Evolutionary conservation across 1,140 invertebrate genomes (phyloP), one percentile per base, ranked within the genome.

Genomic region (Ylistrum balloti): DNA sequence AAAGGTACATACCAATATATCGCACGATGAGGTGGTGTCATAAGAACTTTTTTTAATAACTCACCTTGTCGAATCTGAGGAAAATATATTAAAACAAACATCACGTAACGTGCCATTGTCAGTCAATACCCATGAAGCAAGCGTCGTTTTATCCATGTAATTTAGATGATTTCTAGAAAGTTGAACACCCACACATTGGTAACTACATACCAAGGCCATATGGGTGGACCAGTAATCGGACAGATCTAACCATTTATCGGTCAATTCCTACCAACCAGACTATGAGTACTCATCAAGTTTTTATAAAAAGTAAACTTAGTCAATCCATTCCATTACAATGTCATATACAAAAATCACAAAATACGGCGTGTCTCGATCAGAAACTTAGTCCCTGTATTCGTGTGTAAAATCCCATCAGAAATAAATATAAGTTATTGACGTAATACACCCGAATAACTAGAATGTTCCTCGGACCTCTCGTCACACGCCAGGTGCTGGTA

Each of bases 401-500:
- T 1, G 17, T 74, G n/a, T 74, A 28, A n/a, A 74, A 74, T 74
- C 56, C 56, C 56, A 74, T 74, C 28, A 74, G 22, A 74, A 74
- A 28, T 74, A 74, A 74, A 74, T 74, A n/a, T 74, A 74, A 17
- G 56, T 74, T 5, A 74, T 74, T 74, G 56, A 74, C 56, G 17
- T 74, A 28, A 28, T 17, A 74, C 56, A 74, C 56, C 56, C 56
- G 56, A 74, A n/a, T 74, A 28, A 74, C 56, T n/a, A 74, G 56
- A 74, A 74, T 74, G 56, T 74, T 74, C 56, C 56, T 28, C 56
- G 22, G n/a, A 74, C 56, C 56, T 74, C 22, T n/a, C 56, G 56
- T 74, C 56, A 74, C 56, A 74, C 56, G n/a, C 56, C 56, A n/a
- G 22, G 56, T 74, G 11, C 56, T 74, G 56, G 56, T n/a, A 74